Evolutionary conservation across 2,888 invertebrate species (phyloP).

Genomic region (Trisateles emortualis): DNA sequence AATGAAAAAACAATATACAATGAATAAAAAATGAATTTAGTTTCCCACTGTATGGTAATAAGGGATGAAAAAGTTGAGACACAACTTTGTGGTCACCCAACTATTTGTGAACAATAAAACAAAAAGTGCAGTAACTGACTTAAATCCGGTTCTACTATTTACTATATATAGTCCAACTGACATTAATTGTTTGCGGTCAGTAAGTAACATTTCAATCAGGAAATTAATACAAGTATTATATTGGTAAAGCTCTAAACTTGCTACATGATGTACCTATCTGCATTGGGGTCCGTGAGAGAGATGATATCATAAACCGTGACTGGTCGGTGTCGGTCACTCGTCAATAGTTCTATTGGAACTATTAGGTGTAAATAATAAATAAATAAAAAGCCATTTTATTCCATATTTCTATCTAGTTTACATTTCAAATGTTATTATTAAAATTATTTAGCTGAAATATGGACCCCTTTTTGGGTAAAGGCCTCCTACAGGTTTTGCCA

Average conservation of each 20-base stretch:
- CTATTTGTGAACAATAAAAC: not conserved
- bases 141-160: not conserved
- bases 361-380: not conserved
- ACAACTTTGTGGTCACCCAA: no score
- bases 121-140: not conserved
- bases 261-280: no score
- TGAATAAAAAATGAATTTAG: no score
- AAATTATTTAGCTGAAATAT: no score
- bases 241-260: not conserved
- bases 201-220: not conserved
- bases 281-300: constrained; percentile 8
- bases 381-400: no score
- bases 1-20: no score
- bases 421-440: no score
- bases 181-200: not conserved
- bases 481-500: no score
- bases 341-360: not conserved
- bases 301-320: constrained; percentile 41
- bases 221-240: not conserved
- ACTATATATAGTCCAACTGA: not conserved
- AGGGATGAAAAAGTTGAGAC: no score
- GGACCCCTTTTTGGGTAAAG: no score
- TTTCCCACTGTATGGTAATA: no score
- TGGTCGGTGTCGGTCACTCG: constrained; percentile 3
- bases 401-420: no score